These are phyloP conservation scores for Jordanella pulchra DNA, from an alignment of 2,797 vertebrate species.

Conservation along the genomic window DNA sequence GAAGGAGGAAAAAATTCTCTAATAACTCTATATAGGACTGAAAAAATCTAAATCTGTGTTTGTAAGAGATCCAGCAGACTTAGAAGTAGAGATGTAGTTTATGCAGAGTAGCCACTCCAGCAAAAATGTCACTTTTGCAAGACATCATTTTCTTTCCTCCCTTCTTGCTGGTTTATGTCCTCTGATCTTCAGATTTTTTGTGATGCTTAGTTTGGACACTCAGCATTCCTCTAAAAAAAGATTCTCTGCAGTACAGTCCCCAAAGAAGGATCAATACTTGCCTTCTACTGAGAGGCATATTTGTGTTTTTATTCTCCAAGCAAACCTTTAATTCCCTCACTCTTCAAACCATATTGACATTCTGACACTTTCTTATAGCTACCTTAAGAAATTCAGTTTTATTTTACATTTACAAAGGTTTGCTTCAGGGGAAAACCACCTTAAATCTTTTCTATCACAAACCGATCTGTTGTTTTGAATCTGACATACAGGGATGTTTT, in stretches of 20 bases:
- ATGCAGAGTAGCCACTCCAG: neutral
- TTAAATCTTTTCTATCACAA: constrained; percentile 20
- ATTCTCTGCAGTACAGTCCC: neutral
- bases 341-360: neutral
- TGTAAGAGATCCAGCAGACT: neutral
- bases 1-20: neutral
- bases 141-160: neutral
- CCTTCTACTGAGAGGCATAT: neutral
- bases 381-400: neutral
- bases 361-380: neutral
- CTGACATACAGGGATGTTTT: neutral
- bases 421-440: constrained; percentile 27
- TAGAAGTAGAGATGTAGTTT: neutral
- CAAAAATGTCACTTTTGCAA: neutral
- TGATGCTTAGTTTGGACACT: neutral
- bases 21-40: neutral
- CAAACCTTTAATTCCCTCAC: neutral
- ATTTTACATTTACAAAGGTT: neutral
- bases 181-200: neutral
- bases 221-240: neutral
- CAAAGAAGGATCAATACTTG: neutral
- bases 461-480: constrained; percentile 33
- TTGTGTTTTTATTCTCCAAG: neutral
- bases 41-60: neutral
- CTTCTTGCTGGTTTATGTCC: neutral